Base-by-base conservation (phyloP, 2,113 vertebrate species). In the Axis porcinus region DNA sequence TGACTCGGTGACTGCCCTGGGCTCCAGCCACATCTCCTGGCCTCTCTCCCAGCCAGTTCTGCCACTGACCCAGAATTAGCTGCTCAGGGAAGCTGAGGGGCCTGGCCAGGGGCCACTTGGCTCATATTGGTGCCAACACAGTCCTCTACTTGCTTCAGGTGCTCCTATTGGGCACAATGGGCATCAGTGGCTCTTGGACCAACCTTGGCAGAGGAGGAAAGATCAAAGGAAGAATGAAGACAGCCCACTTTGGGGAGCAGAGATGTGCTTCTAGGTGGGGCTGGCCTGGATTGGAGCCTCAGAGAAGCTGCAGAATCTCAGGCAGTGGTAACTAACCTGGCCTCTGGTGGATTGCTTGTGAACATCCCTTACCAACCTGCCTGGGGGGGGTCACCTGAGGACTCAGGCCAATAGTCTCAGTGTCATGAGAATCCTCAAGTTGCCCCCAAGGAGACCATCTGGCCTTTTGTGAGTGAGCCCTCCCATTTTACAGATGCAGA, bases 331-430 rank as follows among this genome's bases (percentile, higher is more conserved):
- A 7, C 14, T 2, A 11, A 14, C 17, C 11, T 40, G 62, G 47
- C 62, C 43, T 45, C 54, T 47, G 7, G 2, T 7, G 43, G 36
- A 25, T 1, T 16, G 33, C 40, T 0, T 25, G 47, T 21, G 33
- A 21, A 10, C 0, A 0, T 21, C 47, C 16, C 45, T 57, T 23
- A 8, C 14, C 45, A 21, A 5, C 2, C 19, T 28, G 21, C 45
- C 16, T 40, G 28, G 0, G 33, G 33, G 11, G 30, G n/a, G 76
- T 25, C 28, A 6, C 76, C 40, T 0, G 30, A 78, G 60, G 67
- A 27, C 94, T n/a, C 17, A 0, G 33, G 27, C n/a, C 83, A 28
- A 13, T 17, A 6, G 60, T 10, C 21, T 64, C 40, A 13, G 2
- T 55, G 40, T 82, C 40, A 2, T 52, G 60, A 64, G 40, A 83